A percentile compares a stretch with the other conserved stretches of the same genome.
phyloP scores from a whole-genome alignment of 2,797 vertebrate species.

The Orestias chungarensis region DNA sequence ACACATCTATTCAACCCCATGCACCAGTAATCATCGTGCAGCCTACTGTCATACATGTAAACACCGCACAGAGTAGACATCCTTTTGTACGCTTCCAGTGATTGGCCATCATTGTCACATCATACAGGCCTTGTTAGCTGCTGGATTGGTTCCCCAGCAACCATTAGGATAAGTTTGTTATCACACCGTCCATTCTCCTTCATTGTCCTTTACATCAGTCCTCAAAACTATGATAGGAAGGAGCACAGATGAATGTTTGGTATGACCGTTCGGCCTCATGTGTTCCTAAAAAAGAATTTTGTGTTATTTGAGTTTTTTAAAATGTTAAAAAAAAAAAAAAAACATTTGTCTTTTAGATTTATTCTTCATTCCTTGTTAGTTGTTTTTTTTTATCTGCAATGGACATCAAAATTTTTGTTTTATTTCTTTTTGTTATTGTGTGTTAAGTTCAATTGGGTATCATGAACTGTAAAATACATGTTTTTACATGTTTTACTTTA shows the following conservation, averaged over 20 bases:
- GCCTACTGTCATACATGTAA: slow-evolving; percentile 10
- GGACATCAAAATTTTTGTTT: neutral
- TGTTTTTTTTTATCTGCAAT: no score
- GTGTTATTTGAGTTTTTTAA: no score
- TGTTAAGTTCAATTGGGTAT: neutral
- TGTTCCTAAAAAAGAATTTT: neutral
- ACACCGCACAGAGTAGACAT: slow-evolving; percentile 13
- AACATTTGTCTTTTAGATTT: no score
- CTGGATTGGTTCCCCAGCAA: slow-evolving; percentile 78
- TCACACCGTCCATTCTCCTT: slow-evolving; percentile 64
- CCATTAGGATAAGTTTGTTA: slow-evolving; percentile 67
- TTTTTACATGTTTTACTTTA: no score
- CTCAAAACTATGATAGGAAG: slow-evolving; percentile 41
- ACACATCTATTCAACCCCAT: slow-evolving; percentile 20
- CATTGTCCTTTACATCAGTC: slow-evolving; percentile 50
- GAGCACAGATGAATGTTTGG: slow-evolving; percentile 10
- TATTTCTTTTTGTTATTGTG: neutral
- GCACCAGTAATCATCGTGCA: slow-evolving; percentile 33
- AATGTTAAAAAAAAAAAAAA: no score
- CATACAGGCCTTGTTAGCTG: slow-evolving; percentile 40
- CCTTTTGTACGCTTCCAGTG: slow-evolving; percentile 49
- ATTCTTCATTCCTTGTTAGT: no score
- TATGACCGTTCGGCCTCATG: slow-evolving; percentile 11
- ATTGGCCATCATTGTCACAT: slow-evolving; percentile 63
- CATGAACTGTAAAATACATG: neutral